Evolutionary conservation across 2,113 vertebrate genomes (phyloP), one percentile per base, ranked within the genome.

Genomic region (Ophiodon elongatus): DNA sequence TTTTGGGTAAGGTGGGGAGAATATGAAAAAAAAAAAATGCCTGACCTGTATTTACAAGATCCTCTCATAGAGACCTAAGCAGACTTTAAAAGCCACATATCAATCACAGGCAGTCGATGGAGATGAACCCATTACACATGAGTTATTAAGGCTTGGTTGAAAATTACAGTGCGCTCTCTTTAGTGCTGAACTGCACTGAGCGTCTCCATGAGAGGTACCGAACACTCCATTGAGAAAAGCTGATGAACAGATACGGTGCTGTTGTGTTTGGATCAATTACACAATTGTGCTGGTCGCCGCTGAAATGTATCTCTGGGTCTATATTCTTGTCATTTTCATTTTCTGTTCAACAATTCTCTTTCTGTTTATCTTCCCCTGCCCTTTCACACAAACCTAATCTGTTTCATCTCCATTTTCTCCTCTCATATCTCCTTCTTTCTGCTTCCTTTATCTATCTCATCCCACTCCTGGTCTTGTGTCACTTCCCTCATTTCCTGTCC

Each of bases 11-110:
- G 15, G 2, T 33, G 10, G 29, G 19, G 63, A 60, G 29, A 90
- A 92, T 92, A 92, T 90, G 90, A 94, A 93, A 93, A 27, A 92
- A 91, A 39, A 94, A 6, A 91, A 90, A 35, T 79, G 68, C 68
- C 33, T 94, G 93, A 91, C 93, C 88, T 91, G 76, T 94, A 86
- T 92, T 93, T 94, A 93, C 95, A 94, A 93, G 92, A 91, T 91
- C 92, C 79, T 91, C 85, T 95, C 94, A 90, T 80, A 81, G 75
- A 91, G 80, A 93, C 90, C 85, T 94, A 92, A 96, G 91, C 84
- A 94, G 94, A 90, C 95, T 96, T 95, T 92, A 73, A 83, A 85
- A 94, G 80, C 90, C 91, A 81, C 77, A 84, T 92, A 92, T 95
- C 93, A 92, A 93, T 96, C 86, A 93, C 82, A 85, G 80, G 65